Percentiles rank a stretch among this genome's conserved stretches.
Evolutionary conservation across 2,113 vertebrate species (phyloP).

Genomic region (Dissostichus mawsoni): DNA sequence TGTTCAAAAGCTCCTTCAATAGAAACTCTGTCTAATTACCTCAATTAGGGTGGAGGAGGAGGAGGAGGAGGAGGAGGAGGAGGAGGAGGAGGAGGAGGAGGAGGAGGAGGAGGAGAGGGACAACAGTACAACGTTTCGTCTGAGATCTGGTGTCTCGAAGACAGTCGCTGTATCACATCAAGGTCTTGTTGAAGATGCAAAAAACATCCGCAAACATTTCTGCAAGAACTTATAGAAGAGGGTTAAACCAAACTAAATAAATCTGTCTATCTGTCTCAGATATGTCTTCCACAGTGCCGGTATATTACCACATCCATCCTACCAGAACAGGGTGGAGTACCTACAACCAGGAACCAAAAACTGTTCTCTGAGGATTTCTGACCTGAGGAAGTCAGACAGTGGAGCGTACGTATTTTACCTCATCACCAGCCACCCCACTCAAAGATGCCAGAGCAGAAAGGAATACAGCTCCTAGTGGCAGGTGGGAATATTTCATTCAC

Average conservation of each 20-base stretch:
- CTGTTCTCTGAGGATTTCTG: conserved; percentile 79
- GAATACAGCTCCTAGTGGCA: conserved; percentile 75
- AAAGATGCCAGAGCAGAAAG: conserved; percentile 81
- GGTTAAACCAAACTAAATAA: neutral
- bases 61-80: neutral
- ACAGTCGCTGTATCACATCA: conserved; percentile 75
- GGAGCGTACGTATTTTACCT: conserved; percentile 81
- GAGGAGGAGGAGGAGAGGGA: conserved; percentile 2
- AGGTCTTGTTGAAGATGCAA: conserved; percentile 46
- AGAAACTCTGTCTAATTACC: neutral
- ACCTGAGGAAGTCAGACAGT: conserved; percentile 77
- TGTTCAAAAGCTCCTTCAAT: neutral
- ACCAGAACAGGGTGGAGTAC: conserved; percentile 72
- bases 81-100: conserved; percentile 3
- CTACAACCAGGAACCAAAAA: conserved; percentile 69
- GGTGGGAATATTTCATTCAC: conserved; percentile 45
- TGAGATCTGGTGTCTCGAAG: conserved; percentile 81
- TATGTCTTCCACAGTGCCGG: conserved; percentile 81
- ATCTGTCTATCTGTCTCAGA: conserved; percentile 30
- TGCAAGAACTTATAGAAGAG: neutral
- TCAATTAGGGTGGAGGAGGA: conserved; percentile 27
- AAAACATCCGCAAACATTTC: neutral
- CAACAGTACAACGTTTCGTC: conserved; percentile 59
- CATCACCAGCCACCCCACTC: conserved; percentile 73
- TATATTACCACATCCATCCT: conserved; percentile 72